Base-by-base conservation (phyloP, 2,797 vertebrate species). In the Pipistrellus pipistrellus region DNA sequence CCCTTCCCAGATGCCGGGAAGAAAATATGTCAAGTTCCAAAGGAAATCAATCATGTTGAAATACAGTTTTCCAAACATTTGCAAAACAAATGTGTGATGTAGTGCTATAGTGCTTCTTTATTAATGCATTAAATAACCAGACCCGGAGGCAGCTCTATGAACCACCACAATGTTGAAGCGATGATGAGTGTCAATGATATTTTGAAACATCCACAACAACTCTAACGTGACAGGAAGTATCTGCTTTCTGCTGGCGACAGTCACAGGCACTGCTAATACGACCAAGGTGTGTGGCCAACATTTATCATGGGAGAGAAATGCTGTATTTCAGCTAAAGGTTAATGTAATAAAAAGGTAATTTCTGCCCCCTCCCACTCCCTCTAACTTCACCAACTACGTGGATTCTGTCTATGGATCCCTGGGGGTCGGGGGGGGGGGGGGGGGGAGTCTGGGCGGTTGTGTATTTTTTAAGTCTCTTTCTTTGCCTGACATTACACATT, bases 31-130 rank as follows among this genome's bases (percentile, higher is more conserved):
- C 91, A 88, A 59, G 57, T 78, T 76, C 30, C 76, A 59, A 87
- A 91, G 69, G 85, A 82, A 90, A 75, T 68, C 82, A 73, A 64
- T 92, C 75, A 72, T 72, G 72, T 48, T 59, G 68, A 93, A 95
- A 95, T 55, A 71, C 75, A 21, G 46, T 91, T 91, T 94, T 95
- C 95, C 85, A 94, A 94, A 91, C 91, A 90, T 91, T 96, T 95
- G 88, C 84, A 55, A 96, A 95, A 92, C 88, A 77, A 55, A 88
- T 10, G 68, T 35, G 46, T 59, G 92, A 38, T 75, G 3, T 0
- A 17, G 84, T 38, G 3, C 30, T 71, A 8, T 23, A 23, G 38
- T 13, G 69, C 81, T 21, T 35, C 88, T 85, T 76, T 57, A 62
- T 76, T 82, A 80, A 87, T 18, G 21, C 44, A 5, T 46, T n/a